These are phyloP conservation scores for Amphipoea lucens DNA, from an alignment of 2,888 invertebrate genomes.

Conservation along the genomic window DNA sequence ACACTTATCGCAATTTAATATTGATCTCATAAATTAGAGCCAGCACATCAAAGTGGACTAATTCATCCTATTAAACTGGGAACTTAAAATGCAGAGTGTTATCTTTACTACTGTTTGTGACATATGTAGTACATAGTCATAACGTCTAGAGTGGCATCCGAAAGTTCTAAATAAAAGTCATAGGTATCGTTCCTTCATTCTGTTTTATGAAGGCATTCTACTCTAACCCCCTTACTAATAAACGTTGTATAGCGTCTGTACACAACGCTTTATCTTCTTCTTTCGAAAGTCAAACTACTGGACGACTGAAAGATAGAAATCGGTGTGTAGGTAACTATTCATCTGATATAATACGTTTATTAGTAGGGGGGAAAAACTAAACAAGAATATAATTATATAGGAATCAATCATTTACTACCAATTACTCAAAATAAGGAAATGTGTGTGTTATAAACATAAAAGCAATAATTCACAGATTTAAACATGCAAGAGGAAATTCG, in stretches of 20 bases:
- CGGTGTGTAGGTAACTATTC: too few species aligned
- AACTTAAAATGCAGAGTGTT: constrained; percentile 37
- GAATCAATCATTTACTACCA: neutral
- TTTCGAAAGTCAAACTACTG: too few species aligned
- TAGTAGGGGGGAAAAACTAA: neutral
- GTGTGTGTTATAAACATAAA: neutral
- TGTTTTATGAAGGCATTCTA: constrained; percentile 5
- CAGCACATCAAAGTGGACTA: constrained; percentile 57
- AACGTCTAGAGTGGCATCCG: neutral
- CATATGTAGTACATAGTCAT: constrained; percentile 1
- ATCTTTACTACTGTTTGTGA: constrained; percentile 51
- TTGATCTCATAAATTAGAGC: constrained; percentile 54
- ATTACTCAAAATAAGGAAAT: constrained; percentile 4
- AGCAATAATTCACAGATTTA: constrained; percentile 2
- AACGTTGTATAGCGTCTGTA: too few species aligned
- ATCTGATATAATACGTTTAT: too few species aligned
- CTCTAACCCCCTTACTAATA: neutral
- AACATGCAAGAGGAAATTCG: constrained; percentile 5
- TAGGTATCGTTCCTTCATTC: neutral
- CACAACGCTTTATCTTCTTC: too few species aligned
- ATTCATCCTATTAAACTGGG: constrained; percentile 42
- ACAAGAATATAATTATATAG: neutral
- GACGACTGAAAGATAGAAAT: too few species aligned
- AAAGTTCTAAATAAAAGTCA: neutral
- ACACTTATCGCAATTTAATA: constrained; percentile 4